Evolutionary conservation across 2,797 vertebrate genomes (phyloP).

Genomic region (Lepus townsendii): DNA sequence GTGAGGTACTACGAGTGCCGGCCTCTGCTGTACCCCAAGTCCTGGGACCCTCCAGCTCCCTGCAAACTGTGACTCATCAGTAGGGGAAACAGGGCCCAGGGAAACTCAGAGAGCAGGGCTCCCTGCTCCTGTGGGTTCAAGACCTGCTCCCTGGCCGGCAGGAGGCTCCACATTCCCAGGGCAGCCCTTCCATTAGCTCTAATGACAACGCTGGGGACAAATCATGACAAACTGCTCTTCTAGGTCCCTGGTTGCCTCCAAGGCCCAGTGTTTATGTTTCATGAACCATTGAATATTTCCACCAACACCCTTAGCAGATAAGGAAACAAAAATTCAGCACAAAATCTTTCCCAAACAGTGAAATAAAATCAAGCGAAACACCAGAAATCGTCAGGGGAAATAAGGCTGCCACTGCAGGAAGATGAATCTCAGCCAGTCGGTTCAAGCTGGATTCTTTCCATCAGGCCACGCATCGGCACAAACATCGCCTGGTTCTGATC

Average conservation of each 20-base stretch:
- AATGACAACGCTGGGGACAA: background rate
- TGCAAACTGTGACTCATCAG: background rate
- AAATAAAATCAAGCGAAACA: slow-evolving; percentile 57
- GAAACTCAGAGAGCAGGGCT: background rate
- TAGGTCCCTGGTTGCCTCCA: background rate
- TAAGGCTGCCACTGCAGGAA: background rate
- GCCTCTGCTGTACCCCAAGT: background rate
- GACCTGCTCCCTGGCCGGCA: background rate
- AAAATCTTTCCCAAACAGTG: background rate
- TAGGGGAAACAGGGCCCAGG: background rate
- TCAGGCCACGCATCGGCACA: background rate
- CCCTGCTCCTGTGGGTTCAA: background rate
- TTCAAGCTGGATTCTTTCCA: background rate
- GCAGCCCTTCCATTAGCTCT: background rate
- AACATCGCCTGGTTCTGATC: background rate
- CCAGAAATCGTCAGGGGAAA: slow-evolving; percentile 18
- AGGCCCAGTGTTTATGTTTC: background rate
- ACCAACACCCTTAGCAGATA: background rate
- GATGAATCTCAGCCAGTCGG: background rate
- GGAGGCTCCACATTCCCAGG: background rate
- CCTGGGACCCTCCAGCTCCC: background rate
- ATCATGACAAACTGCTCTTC: background rate
- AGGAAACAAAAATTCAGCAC: background rate
- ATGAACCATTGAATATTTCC: background rate
- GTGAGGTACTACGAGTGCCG: background rate